A percentile compares a stretch with the other conserved stretches of the same genome.
phyloP scores from a whole-genome alignment of 2,113 vertebrate species.

The Sus scrofa region DNA sequence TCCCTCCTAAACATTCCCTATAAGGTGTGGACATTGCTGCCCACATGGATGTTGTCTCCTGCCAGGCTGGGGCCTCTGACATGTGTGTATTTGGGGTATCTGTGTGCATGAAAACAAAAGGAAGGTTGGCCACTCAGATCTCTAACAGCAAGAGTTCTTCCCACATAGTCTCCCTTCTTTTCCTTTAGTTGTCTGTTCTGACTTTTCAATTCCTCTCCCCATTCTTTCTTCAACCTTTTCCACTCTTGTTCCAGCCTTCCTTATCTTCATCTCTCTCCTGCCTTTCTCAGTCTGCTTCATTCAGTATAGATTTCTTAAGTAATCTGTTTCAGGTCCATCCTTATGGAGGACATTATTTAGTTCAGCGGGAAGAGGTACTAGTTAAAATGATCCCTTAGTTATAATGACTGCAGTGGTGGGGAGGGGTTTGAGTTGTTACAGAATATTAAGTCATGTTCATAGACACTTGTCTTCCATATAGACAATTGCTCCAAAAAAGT shows the following conservation, averaged over 20 bases:
- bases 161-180: rapidly evolving
- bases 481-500: background rate
- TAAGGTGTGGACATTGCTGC: background rate
- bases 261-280: background rate
- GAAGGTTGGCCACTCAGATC: background rate
- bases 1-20: background rate
- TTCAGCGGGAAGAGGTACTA: background rate
- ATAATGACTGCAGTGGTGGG: too few species aligned
- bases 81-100: background rate
- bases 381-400: background rate
- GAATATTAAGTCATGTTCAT: background rate
- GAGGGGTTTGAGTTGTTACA: background rate
- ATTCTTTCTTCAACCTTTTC: background rate
- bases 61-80: background rate
- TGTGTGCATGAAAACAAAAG: background rate
- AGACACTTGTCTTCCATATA: background rate
- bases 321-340: background rate
- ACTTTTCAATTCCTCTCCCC: background rate
- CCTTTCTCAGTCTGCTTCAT: background rate
- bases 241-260: background rate
- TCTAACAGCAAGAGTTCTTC: too few species aligned
- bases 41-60: background rate
- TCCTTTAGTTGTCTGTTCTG: background rate
- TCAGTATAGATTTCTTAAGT: background rate
- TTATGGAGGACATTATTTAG: background rate